These are phyloP conservation scores for Mormoops blainvillei DNA, from an alignment of 2,113 vertebrate genomes.

Conservation along the genomic window DNA sequence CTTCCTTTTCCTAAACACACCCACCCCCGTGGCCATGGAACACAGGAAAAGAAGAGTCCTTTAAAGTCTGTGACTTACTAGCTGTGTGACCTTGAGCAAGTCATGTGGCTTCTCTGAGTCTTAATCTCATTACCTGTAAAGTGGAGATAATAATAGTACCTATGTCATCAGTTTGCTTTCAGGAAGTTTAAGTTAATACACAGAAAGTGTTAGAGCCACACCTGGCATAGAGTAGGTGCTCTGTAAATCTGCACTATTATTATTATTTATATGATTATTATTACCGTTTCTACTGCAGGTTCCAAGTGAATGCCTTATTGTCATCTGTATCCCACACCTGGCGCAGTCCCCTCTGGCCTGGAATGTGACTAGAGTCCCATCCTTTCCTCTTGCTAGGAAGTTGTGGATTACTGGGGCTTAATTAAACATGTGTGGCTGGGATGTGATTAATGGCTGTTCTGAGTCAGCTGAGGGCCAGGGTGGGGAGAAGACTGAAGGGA, in stretches of 20 bases:
- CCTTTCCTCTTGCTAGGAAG: background rate
- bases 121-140: background rate
- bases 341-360: background rate
- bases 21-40: rapidly evolving
- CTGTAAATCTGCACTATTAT: background rate
- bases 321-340: background rate
- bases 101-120: background rate
- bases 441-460: conserved; percentile 43
- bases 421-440: conserved; percentile 41
- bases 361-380: background rate
- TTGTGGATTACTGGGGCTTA: conserved; percentile 31
- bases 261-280: background rate
- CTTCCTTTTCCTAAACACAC: background rate
- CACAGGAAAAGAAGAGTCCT: background rate
- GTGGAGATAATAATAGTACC: background rate
- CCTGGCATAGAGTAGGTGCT: background rate
- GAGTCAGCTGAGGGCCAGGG: conserved; percentile 13
- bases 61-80: background rate
- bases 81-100: background rate
- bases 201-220: background rate
- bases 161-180: background rate
- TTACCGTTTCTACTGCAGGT: background rate
- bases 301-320: background rate
- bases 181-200: background rate
- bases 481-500: background rate